Evolutionary conservation across 2,888 invertebrate genomes (phyloP).

Genomic region (Sympetrum striolatum): DNA sequence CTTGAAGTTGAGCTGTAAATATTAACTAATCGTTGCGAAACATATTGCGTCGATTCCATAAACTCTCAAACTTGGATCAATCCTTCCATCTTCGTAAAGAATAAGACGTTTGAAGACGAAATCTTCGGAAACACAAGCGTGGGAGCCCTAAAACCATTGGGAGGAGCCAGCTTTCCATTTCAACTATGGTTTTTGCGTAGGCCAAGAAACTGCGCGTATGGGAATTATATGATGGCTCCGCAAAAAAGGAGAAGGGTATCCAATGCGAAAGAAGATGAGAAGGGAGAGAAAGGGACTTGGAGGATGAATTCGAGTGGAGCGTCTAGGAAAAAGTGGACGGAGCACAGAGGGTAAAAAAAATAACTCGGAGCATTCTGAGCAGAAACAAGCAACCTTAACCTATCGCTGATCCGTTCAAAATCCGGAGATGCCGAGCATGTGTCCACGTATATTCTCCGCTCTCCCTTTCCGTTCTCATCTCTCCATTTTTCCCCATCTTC

Average conservation of each 20-base stretch:
- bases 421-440: background rate
- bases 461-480: background rate
- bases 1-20: too few species aligned
- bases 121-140: too few species aligned
- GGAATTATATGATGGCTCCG: too few species aligned
- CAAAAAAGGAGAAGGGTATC: background rate
- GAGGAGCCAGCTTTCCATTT: too few species aligned
- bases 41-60: too few species aligned
- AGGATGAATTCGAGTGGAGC: background rate
- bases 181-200: too few species aligned
- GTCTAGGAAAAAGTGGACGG: background rate
- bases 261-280: background rate
- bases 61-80: too few species aligned
- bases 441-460: background rate
- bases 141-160: too few species aligned
- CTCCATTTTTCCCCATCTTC: background rate
- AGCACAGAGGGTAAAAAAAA: background rate
- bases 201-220: too few species aligned
- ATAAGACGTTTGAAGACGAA: too few species aligned
- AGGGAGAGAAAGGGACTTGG: background rate
- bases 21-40: too few species aligned
- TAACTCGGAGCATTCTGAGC: background rate
- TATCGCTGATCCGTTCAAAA: background rate
- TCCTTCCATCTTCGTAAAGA: too few species aligned
- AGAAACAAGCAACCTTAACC: background rate